These are phyloP conservation scores for Aphelenchoides fujianensis DNA, from an alignment of 1,140 invertebrate species.

Conservation along the genomic window DNA sequence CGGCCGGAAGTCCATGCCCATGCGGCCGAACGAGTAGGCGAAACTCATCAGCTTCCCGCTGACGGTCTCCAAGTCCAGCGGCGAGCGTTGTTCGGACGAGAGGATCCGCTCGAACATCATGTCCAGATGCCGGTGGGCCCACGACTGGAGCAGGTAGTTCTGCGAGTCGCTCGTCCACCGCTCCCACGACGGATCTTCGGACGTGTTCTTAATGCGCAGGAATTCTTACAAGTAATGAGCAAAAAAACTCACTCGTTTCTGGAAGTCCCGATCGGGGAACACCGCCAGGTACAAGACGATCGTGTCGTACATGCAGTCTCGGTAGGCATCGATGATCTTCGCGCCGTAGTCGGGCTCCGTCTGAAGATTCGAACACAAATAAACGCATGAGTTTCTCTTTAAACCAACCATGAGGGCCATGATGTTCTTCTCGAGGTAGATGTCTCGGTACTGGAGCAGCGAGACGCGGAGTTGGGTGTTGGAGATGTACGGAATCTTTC, in stretches of 20 bases:
- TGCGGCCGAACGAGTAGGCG: conserved; percentile 59
- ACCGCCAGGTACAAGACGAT: conserved; percentile 61
- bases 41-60: conserved; percentile 55
- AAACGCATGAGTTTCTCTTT: conserved; percentile 13
- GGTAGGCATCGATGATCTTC: conserved; percentile 56
- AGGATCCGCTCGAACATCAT: conserved; percentile 37
- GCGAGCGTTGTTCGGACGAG: conserved; percentile 27
- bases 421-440: conserved; percentile 60
- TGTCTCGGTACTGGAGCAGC: conserved; percentile 58
- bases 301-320: conserved; percentile 62
- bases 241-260: conserved; percentile 43
- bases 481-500: conserved; percentile 58
- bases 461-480: conserved; percentile 59
- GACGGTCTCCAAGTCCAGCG: conserved; percentile 45
- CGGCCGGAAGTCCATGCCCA: conserved; percentile 59
- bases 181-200: conserved; percentile 58
- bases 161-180: conserved; percentile 58
- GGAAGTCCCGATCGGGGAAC: conserved; percentile 56
- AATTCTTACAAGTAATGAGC: conserved; percentile 2
- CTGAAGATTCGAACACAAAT: conserved; percentile 39
- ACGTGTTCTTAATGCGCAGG: conserved; percentile 12
- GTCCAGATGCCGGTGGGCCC: conserved; percentile 56
- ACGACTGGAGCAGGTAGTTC: conserved; percentile 53
- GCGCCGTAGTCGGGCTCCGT: conserved; percentile 53
- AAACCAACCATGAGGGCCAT: conserved; percentile 51